Evolutionary conservation across 23 tunicate genomes (phyloP).

Genomic region (Trididemnum miniatum): DNA sequence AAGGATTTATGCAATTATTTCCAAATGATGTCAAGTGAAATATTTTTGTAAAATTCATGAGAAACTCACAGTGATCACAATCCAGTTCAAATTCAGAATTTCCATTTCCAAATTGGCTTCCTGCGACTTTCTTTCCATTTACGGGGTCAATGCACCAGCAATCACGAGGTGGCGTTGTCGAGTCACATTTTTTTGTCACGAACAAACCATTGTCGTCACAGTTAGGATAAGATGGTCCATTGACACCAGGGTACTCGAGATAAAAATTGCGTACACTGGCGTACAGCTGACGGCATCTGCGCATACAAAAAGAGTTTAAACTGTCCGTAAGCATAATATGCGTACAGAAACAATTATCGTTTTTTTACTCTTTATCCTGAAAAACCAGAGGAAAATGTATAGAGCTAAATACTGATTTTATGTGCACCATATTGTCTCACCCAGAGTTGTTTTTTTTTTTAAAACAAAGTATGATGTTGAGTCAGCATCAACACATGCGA

Average conservation of each 20-base stretch:
- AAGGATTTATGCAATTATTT: too few species aligned
- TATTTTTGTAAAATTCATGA: too few species aligned
- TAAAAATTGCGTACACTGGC: constrained; percentile 11
- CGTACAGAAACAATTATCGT: too few species aligned
- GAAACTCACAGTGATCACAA: constrained; percentile 24
- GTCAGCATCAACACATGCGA: neutral
- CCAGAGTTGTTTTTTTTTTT: too few species aligned
- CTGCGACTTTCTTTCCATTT: constrained; percentile 11
- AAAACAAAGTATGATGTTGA: too few species aligned
- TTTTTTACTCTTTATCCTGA: too few species aligned
- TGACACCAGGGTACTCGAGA: neutral
- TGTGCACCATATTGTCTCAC: too few species aligned
- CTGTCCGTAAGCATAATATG: too few species aligned
- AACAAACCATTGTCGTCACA: constrained; percentile 4
- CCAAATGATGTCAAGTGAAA: too few species aligned
- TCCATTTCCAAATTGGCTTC: constrained; percentile 8
- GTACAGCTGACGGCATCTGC: constrained; percentile 17
- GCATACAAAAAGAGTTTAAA: too few species aligned
- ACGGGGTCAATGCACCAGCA: constrained; percentile 23
- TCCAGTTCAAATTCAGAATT: constrained; percentile 1
- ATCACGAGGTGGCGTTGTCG: neutral
- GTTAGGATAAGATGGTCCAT: neutral
- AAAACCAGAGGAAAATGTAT: too few species aligned
- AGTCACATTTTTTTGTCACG: constrained; percentile 5
- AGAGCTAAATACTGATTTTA: too few species aligned